Base-by-base conservation (phyloP, 1,140 invertebrate genomes). In the Caenorhabditis tropicalis region DNA sequence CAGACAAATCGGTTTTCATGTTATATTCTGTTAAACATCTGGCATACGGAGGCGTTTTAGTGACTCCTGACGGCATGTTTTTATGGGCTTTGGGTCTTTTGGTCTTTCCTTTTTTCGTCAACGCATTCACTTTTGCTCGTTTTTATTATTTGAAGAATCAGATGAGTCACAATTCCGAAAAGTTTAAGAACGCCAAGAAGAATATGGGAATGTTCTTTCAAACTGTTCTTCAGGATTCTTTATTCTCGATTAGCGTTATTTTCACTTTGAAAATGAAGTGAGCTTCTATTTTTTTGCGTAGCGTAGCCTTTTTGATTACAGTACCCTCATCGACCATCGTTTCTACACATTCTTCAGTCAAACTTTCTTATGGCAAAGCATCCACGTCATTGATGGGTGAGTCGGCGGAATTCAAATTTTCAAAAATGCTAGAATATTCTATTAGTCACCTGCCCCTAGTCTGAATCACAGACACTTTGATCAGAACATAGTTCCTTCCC, bases 301-400 rank as follows among this genome's bases (percentile, higher is more conserved):
- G n/a, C 49, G 0, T 0, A n/a, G 21, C 19, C 19, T 51, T 21
- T 4, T 1, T 0, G 12, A 2, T 58, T 58, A 1, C 10, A 58
- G 53, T 29, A 58, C 27, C 12, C 27, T 58, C 24, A 58, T 58
- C 24, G 53, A 58, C 24, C 53, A 58, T 58, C 53, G 53, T 1
- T 58, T 58, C 53, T 58, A 58, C 53, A 29, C 53, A 58, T 58
- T 58, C 53, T 58, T 58, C 53, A 58, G 53, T 58, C 53, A 58
- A 29, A 58, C 53, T 29, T 58, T 58, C 53, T 15, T 58, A 58
- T 58, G 53, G 53, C 53, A 58, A 29, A 58, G 53, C 27, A 58
- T 58, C 0, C 53, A 58, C 29, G 53, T 58, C 9, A 58, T 58
- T 31, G 53, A 58, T 58, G 53, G 53, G 53, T 58, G 12, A 58